These are phyloP conservation scores for Glaucomys volans DNA, from an alignment of 2,113 vertebrate genomes.

Conservation along the genomic window DNA sequence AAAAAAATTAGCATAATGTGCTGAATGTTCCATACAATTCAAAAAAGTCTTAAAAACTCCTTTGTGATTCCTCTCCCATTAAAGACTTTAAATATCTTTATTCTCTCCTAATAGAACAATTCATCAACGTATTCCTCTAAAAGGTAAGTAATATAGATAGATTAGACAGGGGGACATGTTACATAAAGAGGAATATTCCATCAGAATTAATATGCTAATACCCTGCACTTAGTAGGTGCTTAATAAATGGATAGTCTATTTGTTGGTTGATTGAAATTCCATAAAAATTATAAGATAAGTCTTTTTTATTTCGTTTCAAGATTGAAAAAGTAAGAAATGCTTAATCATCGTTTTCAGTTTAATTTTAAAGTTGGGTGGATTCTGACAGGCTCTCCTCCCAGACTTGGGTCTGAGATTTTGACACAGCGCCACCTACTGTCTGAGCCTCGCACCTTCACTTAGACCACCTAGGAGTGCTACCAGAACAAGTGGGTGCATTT, in stretches of 20 bases:
- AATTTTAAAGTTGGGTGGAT: slow-evolving; percentile 15
- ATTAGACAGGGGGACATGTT: slow-evolving; percentile 70
- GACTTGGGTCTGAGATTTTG: slow-evolving; percentile 32
- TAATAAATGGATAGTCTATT: slow-evolving; percentile 63
- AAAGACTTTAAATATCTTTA: slow-evolving; percentile 83
- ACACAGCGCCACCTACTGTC: slow-evolving; percentile 72
- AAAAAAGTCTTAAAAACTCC: slow-evolving; percentile 75
- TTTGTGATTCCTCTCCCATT: slow-evolving; percentile 68
- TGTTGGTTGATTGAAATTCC: slow-evolving; percentile 77
- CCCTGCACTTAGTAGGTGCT: slow-evolving; percentile 68
- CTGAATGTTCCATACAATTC: neutral
- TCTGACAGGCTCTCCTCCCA: neutral
- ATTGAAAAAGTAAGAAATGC: slow-evolving; percentile 80
- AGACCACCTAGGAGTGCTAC: neutral
- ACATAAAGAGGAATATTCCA: slow-evolving; percentile 77
- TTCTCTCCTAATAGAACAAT: slow-evolving; percentile 85
- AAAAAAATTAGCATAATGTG: slow-evolving; percentile 61
- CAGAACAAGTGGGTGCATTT: fast-evolving
- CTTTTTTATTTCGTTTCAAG: slow-evolving; percentile 78
- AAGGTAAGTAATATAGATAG: slow-evolving; percentile 85
- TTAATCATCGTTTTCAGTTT: slow-evolving; percentile 76
- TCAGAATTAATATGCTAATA: slow-evolving; percentile 79
- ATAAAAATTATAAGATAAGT: slow-evolving; percentile 78
- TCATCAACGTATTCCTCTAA: slow-evolving; percentile 82
- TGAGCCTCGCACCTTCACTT: neutral